Conservation (phyloP, 2,888 invertebrate genomes). For the Horisme vitalbata region DNA sequence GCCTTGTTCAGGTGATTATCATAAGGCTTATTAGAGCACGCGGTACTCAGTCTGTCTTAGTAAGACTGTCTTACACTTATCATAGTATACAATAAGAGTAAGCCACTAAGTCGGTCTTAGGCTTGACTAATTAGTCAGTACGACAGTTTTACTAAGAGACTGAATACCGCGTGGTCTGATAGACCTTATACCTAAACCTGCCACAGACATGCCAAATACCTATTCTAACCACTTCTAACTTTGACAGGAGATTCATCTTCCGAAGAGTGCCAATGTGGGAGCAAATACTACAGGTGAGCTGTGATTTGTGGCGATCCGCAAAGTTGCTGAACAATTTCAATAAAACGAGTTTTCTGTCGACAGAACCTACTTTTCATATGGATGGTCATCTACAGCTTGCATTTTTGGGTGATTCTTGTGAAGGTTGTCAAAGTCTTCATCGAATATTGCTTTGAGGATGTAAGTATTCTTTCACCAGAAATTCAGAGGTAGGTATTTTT, state of each 20-base stretch:
- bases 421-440: constrained; percentile 55
- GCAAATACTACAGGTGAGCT: constrained; percentile 59
- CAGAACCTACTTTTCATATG: constrained; percentile 72
- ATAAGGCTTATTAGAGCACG: background rate
- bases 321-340: constrained; percentile 20
- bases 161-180: too few relatives aligned
- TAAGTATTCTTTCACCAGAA: constrained; percentile 37
- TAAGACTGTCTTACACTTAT: too few relatives aligned
- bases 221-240: background rate
- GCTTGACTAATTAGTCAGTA: too few relatives aligned
- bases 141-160: too few relatives aligned
- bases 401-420: constrained; percentile 68
- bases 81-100: too few relatives aligned
- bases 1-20: constrained; percentile 50
- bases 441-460: constrained; percentile 59
- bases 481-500: background rate
- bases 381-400: constrained; percentile 74
- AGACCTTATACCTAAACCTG: too few relatives aligned
- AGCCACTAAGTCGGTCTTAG: too few relatives aligned
- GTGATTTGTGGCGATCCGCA: background rate
- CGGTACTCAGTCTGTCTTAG: too few relatives aligned
- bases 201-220: background rate
- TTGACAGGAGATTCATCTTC: constrained; percentile 60
- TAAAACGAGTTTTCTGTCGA: background rate
- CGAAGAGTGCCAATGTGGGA: constrained; percentile 71